Conservation (phyloP, 2,888 invertebrate species). For the Nasonovia ribisnigri region DNA sequence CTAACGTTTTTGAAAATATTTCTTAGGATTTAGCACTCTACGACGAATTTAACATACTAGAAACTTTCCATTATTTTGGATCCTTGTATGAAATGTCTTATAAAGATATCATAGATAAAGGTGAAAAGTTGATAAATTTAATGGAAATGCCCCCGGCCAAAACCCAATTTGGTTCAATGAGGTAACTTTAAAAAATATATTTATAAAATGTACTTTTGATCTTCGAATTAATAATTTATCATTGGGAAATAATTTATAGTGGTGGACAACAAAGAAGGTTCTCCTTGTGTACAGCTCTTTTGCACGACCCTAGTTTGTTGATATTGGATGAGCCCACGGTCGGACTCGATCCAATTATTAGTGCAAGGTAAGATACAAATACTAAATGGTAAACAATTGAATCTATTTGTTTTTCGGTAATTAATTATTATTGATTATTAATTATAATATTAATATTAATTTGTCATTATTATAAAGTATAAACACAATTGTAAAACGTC, state of each 20-base stretch:
- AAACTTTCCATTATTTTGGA: constrained; percentile 64
- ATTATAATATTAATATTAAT: background rate
- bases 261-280: constrained; percentile 74
- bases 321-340: constrained; percentile 72
- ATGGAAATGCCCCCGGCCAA: constrained; percentile 65
- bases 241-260: constrained; percentile 68
- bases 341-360: constrained; percentile 73
- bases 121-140: constrained; percentile 59
- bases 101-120: constrained; percentile 55
- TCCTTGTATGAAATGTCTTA: constrained; percentile 63
- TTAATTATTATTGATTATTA: background rate
- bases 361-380: constrained; percentile 69
- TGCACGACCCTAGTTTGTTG: constrained; percentile 73
- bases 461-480: background rate
- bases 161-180: constrained; percentile 68
- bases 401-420: background rate
- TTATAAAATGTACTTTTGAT: background rate
- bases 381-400: background rate
- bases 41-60: constrained; percentile 59
- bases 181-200: constrained; percentile 66
- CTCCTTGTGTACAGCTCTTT: constrained; percentile 73
- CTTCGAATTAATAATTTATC: background rate
- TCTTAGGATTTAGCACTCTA: constrained; percentile 58
- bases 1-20: background rate
- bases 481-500: background rate